Evolutionary conservation across 2,113 vertebrate genomes (phyloP).

Genomic region (Fulica atra): DNA sequence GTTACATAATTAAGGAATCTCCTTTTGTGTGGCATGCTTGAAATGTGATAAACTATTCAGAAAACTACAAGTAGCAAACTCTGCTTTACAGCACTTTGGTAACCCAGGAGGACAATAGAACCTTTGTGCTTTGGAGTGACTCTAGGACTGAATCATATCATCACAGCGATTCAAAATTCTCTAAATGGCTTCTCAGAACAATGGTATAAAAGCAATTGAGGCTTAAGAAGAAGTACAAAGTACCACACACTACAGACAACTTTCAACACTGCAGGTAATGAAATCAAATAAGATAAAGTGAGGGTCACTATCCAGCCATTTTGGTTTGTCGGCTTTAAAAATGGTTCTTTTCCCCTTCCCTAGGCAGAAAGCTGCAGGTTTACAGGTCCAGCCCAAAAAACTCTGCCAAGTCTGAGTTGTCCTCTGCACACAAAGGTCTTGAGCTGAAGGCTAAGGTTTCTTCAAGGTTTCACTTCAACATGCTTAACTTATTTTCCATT

Average conservation of each 20-base stretch:
- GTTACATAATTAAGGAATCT: not conserved
- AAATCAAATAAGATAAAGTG: constrained; percentile 47
- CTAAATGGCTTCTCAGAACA: constrained; percentile 41
- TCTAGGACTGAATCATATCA: constrained; percentile 20
- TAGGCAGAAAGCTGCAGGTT: not conserved
- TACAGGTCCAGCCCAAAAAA: not conserved
- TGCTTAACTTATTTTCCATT: not conserved
- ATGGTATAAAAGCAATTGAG: constrained; percentile 11
- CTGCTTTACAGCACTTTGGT: not conserved
- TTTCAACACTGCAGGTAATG: constrained; percentile 18
- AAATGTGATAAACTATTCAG: not conserved
- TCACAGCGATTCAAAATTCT: constrained; percentile 18
- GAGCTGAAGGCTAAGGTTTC: not conserved
- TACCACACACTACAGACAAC: not conserved
- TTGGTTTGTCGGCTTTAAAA: not conserved
- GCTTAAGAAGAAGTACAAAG: constrained; percentile 51
- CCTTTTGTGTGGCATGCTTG: not conserved
- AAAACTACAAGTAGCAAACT: not conserved
- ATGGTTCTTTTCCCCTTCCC: not conserved
- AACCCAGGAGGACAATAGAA: not conserved
- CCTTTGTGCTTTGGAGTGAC: constrained; percentile 29
- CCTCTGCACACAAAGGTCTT: not conserved
- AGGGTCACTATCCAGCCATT: not conserved
- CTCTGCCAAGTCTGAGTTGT: not conserved
- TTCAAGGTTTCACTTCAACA: not conserved